Base-by-base conservation (phyloP, 2,888 invertebrate genomes). In the Gibbula magus region DNA sequence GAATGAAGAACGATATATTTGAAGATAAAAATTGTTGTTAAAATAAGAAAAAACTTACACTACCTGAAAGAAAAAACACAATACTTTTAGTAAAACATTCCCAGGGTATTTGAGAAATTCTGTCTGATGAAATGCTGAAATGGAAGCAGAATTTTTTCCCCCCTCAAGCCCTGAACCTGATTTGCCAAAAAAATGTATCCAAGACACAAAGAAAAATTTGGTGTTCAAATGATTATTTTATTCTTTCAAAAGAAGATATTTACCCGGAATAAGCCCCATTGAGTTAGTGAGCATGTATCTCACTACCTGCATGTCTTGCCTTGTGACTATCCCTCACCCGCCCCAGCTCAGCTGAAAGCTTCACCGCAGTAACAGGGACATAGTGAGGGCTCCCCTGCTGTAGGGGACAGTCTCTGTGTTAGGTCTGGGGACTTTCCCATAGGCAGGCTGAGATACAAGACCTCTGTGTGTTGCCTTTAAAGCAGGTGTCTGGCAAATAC, bases 371-470 rank as follows among this genome's bases (percentile, higher is more conserved):
- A 16, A 29, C 29, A 25, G 29, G 61, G 61, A 61, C 25, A 61
- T 61, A 25, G 29, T 61, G 61, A 61, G 29, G 61, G 61, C 18
- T 61, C 61, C 61, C 25, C 29, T 3, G 25, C 22, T 61, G 29
- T 4, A 16, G 25, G 61, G 61, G 61, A 25, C 61, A 61, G 18
- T 61, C 61, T 61, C 61, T 61, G 61, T 10, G 4, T 5, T 61
- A 29, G 61, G 61, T 61, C 61, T 61, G 61, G 61, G 61, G 61
- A 61, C 61, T 61, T 61, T 61, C 61, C 61, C 61, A 61, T 29
- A 61, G 61, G 61, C 61, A 16, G 61, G 18, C 25, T 7, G 61
- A 61, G 61, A 29, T 29, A 61, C 61, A 10, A 25, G 29, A 29
- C n/a, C 61, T 61, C 61, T 61, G 61, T 61, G 10, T 61, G 61